Evolutionary conservation across 2,797 vertebrate genomes (phyloP), one percentile per base, ranked within the genome.

Genomic region (Rhyacichthys aspro): DNA sequence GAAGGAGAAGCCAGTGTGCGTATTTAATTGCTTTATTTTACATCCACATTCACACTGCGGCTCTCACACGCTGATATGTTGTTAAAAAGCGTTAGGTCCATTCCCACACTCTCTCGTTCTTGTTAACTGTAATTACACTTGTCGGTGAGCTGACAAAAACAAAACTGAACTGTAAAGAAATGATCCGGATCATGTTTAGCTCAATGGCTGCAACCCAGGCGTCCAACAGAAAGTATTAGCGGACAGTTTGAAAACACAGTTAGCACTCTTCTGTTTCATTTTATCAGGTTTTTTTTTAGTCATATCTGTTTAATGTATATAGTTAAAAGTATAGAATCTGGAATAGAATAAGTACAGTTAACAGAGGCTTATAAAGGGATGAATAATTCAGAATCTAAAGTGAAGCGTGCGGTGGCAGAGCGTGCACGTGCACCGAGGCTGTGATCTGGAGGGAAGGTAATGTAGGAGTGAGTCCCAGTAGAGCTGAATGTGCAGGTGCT

Each of bases 401-500:
- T 95, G 93, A 92, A 76, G 48, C 62, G 10, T 76, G 73, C 78
- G 59, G 72, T 68, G 64, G 65, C 43, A 16, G 74, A 65, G 16
- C 70, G 59, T 73, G 84, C 82, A 72, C 78, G 64, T 63, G 79
- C 76, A 67, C 67, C 1, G 52, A 18, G 55, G 76, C 95, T 94
- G 91, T 95, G 95, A 95, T 93, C 77, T 92, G 94, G 90, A 94
- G 92, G 89, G 91, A 88, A 94, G 91, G 93, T 92, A 95, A 93
- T 90, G 92, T 85, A 85, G 74, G 71, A 82, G 76, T 79, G 86
- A 88, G 88, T 99, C 96, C 95, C 95, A 94, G 93, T 93, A 95
- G 95, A 95, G 95, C 94, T 94, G 95, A 96, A 95, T 95, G 93
- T 94, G 94, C 95, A 95, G 94, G 94, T 94, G 94, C 92, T 94